Evolutionary conservation across 2,888 invertebrate genomes (phyloP).

Genomic region (Dicyrtomina minuta): DNA sequence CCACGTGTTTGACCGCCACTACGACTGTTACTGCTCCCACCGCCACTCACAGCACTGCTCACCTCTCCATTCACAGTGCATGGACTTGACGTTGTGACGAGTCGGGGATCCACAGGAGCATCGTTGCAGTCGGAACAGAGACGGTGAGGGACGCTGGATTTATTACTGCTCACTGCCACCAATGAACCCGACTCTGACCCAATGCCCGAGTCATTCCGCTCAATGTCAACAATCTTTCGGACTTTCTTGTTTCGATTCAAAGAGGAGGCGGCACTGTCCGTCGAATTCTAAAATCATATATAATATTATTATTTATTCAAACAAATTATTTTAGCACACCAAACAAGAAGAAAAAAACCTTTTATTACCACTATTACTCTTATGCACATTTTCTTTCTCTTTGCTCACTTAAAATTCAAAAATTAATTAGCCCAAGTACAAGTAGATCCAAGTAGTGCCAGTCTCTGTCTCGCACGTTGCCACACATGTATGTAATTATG

Average conservation of each 20-base stretch:
- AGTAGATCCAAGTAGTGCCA: too few species aligned
- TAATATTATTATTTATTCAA: too few species aligned
- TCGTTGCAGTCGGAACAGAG: slow-evolving; percentile 47
- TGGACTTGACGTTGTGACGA: not conserved
- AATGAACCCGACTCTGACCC: slow-evolving; percentile 75
- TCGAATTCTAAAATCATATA: slow-evolving; percentile 34
- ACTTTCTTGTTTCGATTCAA: slow-evolving; percentile 60
- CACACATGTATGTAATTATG: too few species aligned
- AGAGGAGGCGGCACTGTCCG: slow-evolving; percentile 39
- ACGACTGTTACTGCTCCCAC: not conserved
- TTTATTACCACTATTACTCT: too few species aligned
- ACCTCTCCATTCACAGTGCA: too few species aligned
- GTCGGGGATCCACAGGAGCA: slow-evolving; percentile 37
- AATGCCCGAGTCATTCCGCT: slow-evolving; percentile 88
- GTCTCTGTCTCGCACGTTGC: too few species aligned
- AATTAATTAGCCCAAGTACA: too few species aligned
- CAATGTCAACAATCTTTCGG: slow-evolving; percentile 70
- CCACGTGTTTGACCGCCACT: slow-evolving; percentile 1
- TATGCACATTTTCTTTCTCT: not conserved
- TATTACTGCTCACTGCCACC: slow-evolving; percentile 26
- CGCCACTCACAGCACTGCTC: not conserved
- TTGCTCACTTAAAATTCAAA: not conserved
- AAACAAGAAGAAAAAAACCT: too few species aligned
- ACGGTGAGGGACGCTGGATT: slow-evolving; percentile 10
- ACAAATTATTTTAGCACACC: too few species aligned